phyloP scores from a whole-genome alignment of 2,797 vertebrate species.

The Sarcophilus harrisii region DNA sequence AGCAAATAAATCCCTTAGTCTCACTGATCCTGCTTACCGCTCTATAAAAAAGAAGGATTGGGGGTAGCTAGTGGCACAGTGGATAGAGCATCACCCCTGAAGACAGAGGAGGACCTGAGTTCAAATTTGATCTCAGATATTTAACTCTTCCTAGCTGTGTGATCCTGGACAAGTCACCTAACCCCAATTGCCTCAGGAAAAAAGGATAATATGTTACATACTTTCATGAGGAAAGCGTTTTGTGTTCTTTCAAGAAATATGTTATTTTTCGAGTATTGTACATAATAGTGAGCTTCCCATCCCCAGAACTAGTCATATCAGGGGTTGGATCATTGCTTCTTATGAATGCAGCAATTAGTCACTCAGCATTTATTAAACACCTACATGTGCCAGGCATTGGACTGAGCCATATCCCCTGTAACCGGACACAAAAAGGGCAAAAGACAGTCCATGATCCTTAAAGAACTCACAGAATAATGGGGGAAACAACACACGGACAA shows the following conservation, averaged over 20 bases:
- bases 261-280: not conserved
- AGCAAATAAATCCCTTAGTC: not conserved
- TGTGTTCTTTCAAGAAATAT: not conserved
- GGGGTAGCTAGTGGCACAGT: no score
- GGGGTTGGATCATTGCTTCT: not conserved
- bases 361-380: conserved; percentile 1
- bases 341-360: not conserved
- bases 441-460: not conserved
- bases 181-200: no score
- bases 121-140: no score
- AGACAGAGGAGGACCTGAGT: no score
- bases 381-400: not conserved
- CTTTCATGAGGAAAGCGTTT: not conserved
- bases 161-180: no score
- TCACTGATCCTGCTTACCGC: not conserved
- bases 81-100: no score
- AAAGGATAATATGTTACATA: not conserved
- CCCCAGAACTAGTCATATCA: not conserved
- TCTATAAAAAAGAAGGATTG: no score
- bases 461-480: not conserved
- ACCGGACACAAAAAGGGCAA: not conserved
- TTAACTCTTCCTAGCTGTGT: no score
- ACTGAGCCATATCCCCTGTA: not conserved
- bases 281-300: not conserved
- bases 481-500: not conserved